phyloP scores from a whole-genome alignment of 1,140 invertebrate genomes.

The Subanguina moxae region DNA sequence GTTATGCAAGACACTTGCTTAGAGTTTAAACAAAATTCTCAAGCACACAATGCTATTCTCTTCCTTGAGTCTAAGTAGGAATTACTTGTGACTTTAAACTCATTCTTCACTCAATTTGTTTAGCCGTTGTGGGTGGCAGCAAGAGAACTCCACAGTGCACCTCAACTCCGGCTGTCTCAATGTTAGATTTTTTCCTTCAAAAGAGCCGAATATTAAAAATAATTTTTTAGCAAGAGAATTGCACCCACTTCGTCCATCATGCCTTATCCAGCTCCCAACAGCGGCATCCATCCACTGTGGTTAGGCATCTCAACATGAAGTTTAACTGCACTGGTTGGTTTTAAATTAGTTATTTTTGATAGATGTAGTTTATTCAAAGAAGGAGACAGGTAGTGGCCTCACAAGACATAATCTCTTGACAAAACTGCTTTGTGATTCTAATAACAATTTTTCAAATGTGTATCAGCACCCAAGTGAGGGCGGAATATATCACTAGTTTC shows the following conservation, averaged over 20 bases:
- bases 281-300: neutral
- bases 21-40: slow-evolving; percentile 3
- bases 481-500: no score
- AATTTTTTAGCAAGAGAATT: slow-evolving; percentile 3
- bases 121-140: neutral
- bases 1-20: slow-evolving; percentile 3
- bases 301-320: slow-evolving; percentile 9
- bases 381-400: no score
- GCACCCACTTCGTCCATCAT: slow-evolving; percentile 11
- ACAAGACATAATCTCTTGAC: no score
- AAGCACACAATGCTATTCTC: slow-evolving; percentile 9
- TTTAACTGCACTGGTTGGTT: slow-evolving; percentile 10
- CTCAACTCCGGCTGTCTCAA: neutral
- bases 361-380: no score
- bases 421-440: no score
- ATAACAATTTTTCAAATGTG: no score
- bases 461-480: no score
- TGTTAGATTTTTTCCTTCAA: neutral
- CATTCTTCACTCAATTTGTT: neutral
- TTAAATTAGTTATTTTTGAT: no score
- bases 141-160: neutral
- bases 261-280: neutral
- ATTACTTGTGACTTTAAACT: neutral
- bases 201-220: neutral
- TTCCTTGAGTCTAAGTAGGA: slow-evolving; percentile 6